Evolutionary conservation across 2,113 vertebrate species (phyloP), one percentile per base, ranked within the genome.

Genomic region (Heterochromis multidens): DNA sequence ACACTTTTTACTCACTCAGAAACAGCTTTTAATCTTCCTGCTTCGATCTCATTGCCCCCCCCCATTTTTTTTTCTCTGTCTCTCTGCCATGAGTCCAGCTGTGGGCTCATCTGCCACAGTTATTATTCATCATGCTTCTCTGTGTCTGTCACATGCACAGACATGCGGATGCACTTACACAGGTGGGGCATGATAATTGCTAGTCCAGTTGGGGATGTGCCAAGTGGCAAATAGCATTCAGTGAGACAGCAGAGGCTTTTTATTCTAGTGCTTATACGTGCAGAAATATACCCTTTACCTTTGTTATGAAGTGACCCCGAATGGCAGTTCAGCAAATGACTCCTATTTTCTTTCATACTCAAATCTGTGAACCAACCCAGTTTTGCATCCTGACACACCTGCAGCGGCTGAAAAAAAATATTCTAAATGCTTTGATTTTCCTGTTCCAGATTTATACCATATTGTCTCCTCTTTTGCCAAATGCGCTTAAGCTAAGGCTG

Each of bases 61-160:
- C 21, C 14, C 11, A 8, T 27, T 17, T 74, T 6, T 27, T 54
- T 33, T 49, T n/a, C 79, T 61, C 49, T 27, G 2, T 77, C 76
- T 59, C 54, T 62, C 60, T 79, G 72, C 61, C 52, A 52, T 9
- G 80, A 82, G 79, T 90, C 91, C 94, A 93, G 93, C 92, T 94
- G 92, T 86, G 84, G 77, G 57, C 86, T 91, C 88, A 90, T 94
- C 85, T 88, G 86, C 77, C 82, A 86, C 88, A 56, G 62, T 89
- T 80, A 91, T 87, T 83, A 87, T 88, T 87, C 88, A 89, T 84
- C 80, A 81, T 57, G 62, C 81, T 46, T 80, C 58, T 83, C 12
- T 56, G 79, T 77, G 54, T 19, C 23, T 67, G 63, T 61, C 80
- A 79, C 82, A 76, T 81, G 63, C 46, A 74, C 72, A 79, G 77